phyloP scores from a whole-genome alignment of 2,888 invertebrate genomes.

The Graphium colonna region DNA sequence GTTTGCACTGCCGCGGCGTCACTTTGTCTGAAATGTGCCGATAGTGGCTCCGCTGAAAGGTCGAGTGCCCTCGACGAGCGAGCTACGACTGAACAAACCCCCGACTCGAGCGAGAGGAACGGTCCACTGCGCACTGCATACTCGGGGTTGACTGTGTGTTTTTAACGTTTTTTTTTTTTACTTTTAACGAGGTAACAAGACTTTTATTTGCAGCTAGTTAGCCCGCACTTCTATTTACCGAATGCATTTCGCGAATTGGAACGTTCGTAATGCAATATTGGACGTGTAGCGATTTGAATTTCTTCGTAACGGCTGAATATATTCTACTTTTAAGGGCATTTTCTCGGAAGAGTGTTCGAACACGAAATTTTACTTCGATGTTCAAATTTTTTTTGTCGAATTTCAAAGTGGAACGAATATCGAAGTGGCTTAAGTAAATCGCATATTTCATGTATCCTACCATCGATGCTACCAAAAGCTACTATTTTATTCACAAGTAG shows the following conservation, averaged over 20 bases:
- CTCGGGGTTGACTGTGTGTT: conserved; percentile 43
- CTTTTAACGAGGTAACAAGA: conserved; percentile 47
- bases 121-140: conserved; percentile 64
- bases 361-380: neutral
- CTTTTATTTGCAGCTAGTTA: conserved; percentile 33
- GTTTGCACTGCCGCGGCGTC: conserved; percentile 31
- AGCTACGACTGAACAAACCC: conserved; percentile 53
- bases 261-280: conserved; percentile 11
- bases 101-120: conserved; percentile 35
- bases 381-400: neutral
- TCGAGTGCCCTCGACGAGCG: conserved; percentile 61
- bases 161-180: conserved; percentile 47
- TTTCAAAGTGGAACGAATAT: conserved; percentile 7
- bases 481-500: conserved; percentile 17
- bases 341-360: neutral
- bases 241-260: conserved; percentile 22
- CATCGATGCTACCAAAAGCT: conserved; percentile 6
- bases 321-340: neutral
- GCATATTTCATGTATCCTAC: conserved; percentile 13
- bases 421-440: conserved; percentile 2
- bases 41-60: conserved; percentile 45
- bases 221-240: conserved; percentile 23
- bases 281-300: conserved; percentile 1
- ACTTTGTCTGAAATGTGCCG: conserved; percentile 40
- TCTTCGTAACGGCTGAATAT: neutral